Base-by-base conservation (phyloP, 2,888 invertebrate species). In the Autographa gamma region DNA sequence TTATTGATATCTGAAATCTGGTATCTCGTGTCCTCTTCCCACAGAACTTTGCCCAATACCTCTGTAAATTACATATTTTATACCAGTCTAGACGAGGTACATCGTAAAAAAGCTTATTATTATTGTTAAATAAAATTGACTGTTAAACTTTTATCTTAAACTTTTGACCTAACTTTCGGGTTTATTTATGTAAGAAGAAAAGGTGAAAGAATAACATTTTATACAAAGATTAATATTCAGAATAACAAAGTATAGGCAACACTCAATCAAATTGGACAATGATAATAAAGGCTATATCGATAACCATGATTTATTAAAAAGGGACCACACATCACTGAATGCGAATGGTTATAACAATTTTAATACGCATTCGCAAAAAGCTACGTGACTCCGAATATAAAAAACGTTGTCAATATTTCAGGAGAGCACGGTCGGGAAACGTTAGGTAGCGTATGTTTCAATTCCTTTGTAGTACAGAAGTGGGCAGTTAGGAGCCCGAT, bases 1-100 rank as follows among this genome's bases (percentile, higher is more conserved):
- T 73, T 82, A 82, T 83, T 77, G 80, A 73, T 80, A 82, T 75
- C 62, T 68, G 67, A 74, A 82, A 74, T 82, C 72, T 84, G 73
- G 66, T 71, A 79, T 76, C 65, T 63, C 73, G 58, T 31, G 58
- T 66, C 56, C 63, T 61, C 66, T 72, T 69, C 64, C 71, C 74
- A 80, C 80, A 73, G 76, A 82, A 82, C 66, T 82, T 73, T 60
- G 59, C 68, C 76, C 67, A 71, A 81, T 73, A 81, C 79, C 74
- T 81, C 76, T 83, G 70, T 80, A 80, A 76, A 80, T 76, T 80
- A 76, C 68, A 63, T 75, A 56, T 71, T 82, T 80, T 80, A 83
- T 80, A 66, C 70, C 18, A 64, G 73, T 75, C 81, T 80, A 77
- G 75, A 69, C 61, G 61, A 69, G 71, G 64, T 62, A 72, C 71